Percentiles rank a stretch among this genome's conserved stretches.
These are phyloP conservation scores for Caranx ignobilis DNA, from an alignment of 2,113 vertebrate species.

Conservation along the genomic window DNA sequence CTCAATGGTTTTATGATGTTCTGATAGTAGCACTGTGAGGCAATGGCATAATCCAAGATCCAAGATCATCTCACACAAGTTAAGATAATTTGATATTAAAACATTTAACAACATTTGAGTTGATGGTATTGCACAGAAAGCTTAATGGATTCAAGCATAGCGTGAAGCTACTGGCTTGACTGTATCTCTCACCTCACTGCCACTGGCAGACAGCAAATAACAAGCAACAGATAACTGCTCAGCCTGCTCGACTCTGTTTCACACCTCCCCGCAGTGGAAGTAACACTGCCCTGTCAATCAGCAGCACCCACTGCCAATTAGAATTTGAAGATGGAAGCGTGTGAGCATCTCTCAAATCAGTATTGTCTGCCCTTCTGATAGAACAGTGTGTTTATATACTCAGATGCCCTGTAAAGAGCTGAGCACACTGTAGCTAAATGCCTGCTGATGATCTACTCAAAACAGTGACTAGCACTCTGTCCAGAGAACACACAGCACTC, in stretches of 20 bases:
- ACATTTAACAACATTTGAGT: no score
- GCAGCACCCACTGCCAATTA: neutral
- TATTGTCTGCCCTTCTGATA: neutral
- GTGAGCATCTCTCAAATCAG: neutral
- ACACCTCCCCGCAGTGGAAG: slow-evolving; percentile 8
- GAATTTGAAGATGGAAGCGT: neutral
- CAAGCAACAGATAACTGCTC: slow-evolving; percentile 11
- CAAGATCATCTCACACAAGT: neutral
- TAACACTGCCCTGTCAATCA: neutral
- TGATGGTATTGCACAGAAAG: neutral
- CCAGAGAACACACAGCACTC: no score
- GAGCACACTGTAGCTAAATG: neutral
- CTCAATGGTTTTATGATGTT: neutral
- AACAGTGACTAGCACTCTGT: slow-evolving; percentile 17
- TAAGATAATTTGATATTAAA: neutral
- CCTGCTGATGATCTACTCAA: slow-evolving; percentile 10
- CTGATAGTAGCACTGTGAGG: neutral
- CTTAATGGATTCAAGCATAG: neutral
- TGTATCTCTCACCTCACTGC: slow-evolving; percentile 21
- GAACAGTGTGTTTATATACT: neutral
- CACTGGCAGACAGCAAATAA: slow-evolving; percentile 20
- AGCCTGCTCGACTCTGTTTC: neutral
- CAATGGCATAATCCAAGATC: neutral
- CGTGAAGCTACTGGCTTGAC: neutral
- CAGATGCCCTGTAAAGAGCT: neutral